Base-by-base conservation (phyloP, 2,797 vertebrate genomes). In the Sebastes hopkinsi region DNA sequence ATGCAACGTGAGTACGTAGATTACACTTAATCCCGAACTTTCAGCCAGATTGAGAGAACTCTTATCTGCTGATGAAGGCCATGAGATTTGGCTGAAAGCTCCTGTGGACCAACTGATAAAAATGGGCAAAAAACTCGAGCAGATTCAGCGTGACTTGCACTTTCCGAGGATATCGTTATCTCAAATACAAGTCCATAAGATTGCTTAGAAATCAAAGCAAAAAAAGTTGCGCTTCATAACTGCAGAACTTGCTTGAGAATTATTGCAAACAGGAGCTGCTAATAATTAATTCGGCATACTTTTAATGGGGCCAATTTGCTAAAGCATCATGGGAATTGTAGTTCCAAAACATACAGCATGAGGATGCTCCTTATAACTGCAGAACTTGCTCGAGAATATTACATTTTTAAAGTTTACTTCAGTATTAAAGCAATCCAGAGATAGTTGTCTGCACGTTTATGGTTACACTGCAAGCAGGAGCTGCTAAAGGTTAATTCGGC, bases 141-240 rank as follows among this genome's bases (percentile, higher is more conserved):
- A 46, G 42, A 46, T 46, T 46, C 42, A 46, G 42, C 7, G 16
- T 46, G 42, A 18, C 0, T 46, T 46, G 42, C 42, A 7, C 42
- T 20, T 50, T 50, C 0, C 0, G 18, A 50, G 1, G 46, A 50
- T 50, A 50, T 50, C 46, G 0, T 50, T 50, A 50, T 1, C 46
- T 18, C 7, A 50, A 50, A 50, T 20, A 18, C 0, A 56, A 11
- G 0, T 25, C 22, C 3, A 18, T 18, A 25, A 18, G 2, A 42
- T 42, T 5, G 13, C 22, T 42, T 18, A 7, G 9, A 66, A 66
- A 27, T 42, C 64, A 18, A 0, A 27, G 22, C 6, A 23, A 56
- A 42, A 46, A 46, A 46, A 46, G 46, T 0, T 50, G 46, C 0
- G 1, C 42, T 1, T 18, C 0, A 8, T n/a, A 52, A 2, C 18